Evolutionary conservation across 1,140 invertebrate species (phyloP), one percentile per base, ranked within the genome.

Genomic region (Drosophila chauvacae): DNA sequence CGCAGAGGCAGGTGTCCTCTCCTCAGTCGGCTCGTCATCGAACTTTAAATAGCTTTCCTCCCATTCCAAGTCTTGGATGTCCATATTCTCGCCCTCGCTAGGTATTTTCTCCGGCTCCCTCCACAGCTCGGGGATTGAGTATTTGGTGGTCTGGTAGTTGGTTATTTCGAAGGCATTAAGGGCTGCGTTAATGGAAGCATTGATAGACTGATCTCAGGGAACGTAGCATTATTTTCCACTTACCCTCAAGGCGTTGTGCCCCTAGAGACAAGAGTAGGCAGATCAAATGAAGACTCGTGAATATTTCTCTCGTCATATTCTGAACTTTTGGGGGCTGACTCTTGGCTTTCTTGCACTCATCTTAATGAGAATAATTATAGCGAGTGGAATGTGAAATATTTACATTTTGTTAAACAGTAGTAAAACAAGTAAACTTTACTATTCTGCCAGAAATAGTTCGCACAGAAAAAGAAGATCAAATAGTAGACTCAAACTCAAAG

Each of bases 61-160:
- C n/a, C 20, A 4, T 10, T 80, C 64, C 1, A n/a, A 11, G 2
- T 62, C 33, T 23, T 56, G 33, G 4, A 3, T 23, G 6, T 45
- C 37, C 20, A 16, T 42, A 51, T 62, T 41, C 7, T 41, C 28
- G 0, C 9, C 30, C 0, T 18, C 2, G 47, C 33, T 1, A 14
- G 39, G 16, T n/a, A 5, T 6, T 1, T 79, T 44, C 20, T 56
- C 35, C 35, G 68, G 75, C 16, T 65, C 48, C 4, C 7, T 20
- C 85, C 86, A 90, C 44, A 48, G 16, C 20, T 77, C 65, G 10
- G 68, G 53, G 3, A 73, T 41, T 14, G 84, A 77, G 30, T 80
- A 87, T 30, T 85, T 85, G 28, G 75, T 90, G 28, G 86, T 85
- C 56, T 90, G 81, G 41, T 90, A 90, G 48, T 81, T 90, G 16